Percentiles rank a stretch among this genome's conserved stretches.
These are phyloP conservation scores for Hippoglossus stenolepis DNA, from an alignment of 2,113 vertebrate genomes.

Conservation along the genomic window DNA sequence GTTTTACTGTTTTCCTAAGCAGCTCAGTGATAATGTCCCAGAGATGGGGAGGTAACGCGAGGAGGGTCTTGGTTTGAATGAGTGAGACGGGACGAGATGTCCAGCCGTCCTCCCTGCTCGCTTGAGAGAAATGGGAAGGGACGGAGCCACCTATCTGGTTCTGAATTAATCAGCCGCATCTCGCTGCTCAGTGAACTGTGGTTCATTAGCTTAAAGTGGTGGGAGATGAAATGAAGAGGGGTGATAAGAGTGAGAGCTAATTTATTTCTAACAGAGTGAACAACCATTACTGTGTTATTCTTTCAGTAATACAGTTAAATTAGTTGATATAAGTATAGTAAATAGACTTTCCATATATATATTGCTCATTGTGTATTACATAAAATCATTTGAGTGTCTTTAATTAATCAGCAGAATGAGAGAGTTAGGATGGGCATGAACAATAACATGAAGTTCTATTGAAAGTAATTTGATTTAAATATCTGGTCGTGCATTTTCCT, in stretches of 20 bases:
- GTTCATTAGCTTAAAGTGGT: constrained; percentile 43
- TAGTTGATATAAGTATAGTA: background rate
- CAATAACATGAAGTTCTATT: no score
- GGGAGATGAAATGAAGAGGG: constrained; percentile 18
- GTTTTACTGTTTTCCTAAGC: constrained; percentile 8
- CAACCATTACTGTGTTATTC: background rate
- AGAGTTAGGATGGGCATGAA: no score
- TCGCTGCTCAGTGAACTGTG: constrained; percentile 60
- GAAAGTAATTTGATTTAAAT: no score
- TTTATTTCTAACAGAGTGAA: background rate
- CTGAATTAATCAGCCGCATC: constrained; percentile 70
- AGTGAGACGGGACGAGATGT: constrained; percentile 52
- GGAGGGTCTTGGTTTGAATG: constrained; percentile 55
- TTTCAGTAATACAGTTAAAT: background rate
- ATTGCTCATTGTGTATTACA: no score
- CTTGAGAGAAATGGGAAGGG: constrained; percentile 59
- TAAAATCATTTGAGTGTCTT: no score
- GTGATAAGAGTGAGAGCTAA: background rate
- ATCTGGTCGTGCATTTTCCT: no score
- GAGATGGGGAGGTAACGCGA: constrained; percentile 32
- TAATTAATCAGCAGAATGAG: no score
- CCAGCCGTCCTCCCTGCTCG: constrained; percentile 61
- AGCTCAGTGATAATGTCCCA: constrained; percentile 17
- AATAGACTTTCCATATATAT: no score
- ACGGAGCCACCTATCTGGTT: constrained; percentile 56